These are phyloP conservation scores for Dicentrarchus labrax DNA, from an alignment of 2,113 vertebrate genomes.

Conservation along the genomic window DNA sequence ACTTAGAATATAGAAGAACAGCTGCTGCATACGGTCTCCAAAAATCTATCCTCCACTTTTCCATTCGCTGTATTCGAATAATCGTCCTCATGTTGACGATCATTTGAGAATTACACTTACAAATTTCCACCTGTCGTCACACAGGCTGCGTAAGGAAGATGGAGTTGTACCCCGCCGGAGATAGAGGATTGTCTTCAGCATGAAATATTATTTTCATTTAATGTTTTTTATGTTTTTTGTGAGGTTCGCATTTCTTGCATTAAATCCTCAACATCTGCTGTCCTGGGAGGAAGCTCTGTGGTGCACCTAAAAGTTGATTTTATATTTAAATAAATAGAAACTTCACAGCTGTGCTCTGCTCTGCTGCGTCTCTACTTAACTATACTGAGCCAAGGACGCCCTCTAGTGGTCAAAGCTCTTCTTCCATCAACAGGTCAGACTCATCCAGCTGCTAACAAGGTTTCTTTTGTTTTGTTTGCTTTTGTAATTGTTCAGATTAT, in stretches of 20 bases:
- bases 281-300: too few relatives aligned
- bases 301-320: not conserved
- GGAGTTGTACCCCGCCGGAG: not conserved
- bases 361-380: not conserved
- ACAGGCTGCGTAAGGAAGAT: not conserved
- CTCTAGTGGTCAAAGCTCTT: constrained; percentile 13
- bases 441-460: too few relatives aligned
- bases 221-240: not conserved
- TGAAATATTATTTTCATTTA: not conserved
- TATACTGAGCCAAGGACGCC: not conserved
- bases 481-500: too few relatives aligned
- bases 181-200: not conserved
- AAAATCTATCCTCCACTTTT: not conserved
- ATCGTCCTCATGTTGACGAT: not conserved
- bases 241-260: not conserved
- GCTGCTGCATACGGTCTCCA: not conserved
- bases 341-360: not conserved
- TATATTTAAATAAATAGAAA: not conserved
- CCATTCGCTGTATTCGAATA: not conserved
- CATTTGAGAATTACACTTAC: not conserved
- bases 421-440: too few relatives aligned
- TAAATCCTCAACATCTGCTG: not conserved
- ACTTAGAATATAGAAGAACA: not conserved
- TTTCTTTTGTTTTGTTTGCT: not conserved
- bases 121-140: not conserved